These are phyloP conservation scores for Sinonovacula constricta DNA, from an alignment of 1,140 invertebrate genomes.

Conservation along the genomic window DNA sequence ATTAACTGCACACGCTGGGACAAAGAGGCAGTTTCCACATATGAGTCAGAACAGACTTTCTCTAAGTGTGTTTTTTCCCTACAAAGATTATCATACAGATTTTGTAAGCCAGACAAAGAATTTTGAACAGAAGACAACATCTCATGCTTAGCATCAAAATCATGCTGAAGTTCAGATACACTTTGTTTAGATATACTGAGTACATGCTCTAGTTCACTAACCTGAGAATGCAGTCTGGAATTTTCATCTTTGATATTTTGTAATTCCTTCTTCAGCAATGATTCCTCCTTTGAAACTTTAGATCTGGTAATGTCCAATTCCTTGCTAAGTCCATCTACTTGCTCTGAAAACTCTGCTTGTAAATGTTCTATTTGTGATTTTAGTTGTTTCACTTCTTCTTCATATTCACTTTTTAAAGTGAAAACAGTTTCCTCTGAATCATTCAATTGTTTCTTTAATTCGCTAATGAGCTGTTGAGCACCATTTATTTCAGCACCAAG, in stretches of 20 bases:
- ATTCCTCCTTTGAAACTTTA: not conserved
- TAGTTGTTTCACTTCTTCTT: no score
- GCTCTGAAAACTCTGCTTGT: not conserved
- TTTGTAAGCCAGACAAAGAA: conserved; percentile 27
- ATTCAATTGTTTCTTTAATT: not conserved
- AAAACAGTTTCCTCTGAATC: conserved; percentile 4
- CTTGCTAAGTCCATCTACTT: conserved; percentile 32
- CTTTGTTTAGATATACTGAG: conserved; percentile 12
- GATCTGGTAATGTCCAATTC: not conserved
- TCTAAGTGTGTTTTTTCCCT: conserved; percentile 30
- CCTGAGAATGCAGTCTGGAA: conserved; percentile 29
- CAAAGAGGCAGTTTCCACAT: conserved; percentile 33
- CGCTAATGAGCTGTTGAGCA: no score
- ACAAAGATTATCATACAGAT: conserved; percentile 15
- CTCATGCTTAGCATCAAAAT: conserved; percentile 43
- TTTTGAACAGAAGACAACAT: conserved; percentile 16
- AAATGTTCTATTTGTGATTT: not conserved
- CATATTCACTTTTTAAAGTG: not conserved
- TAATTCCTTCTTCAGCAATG: not conserved
- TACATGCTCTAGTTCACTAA: conserved; percentile 48
- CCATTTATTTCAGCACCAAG: no score
- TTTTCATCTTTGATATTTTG: conserved; percentile 2
- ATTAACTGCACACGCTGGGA: conserved; percentile 43
- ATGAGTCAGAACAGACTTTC: conserved; percentile 18
- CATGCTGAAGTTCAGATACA: conserved; percentile 32